Evolutionary conservation across 1,140 invertebrate species (phyloP).

Genomic region (Apis florea): DNA sequence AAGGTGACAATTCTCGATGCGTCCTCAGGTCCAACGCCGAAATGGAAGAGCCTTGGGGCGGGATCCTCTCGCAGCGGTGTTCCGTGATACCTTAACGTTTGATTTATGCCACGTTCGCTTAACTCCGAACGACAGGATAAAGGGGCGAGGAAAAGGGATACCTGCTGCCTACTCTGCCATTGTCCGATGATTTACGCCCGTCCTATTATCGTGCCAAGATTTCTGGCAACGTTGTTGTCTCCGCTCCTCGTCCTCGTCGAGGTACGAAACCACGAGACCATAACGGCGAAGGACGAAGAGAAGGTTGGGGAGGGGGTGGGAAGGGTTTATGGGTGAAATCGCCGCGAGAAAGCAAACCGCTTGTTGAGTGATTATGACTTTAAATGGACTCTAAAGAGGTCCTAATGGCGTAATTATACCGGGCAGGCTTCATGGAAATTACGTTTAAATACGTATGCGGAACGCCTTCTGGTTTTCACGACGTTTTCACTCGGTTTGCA

Average conservation of each 20-base stretch:
- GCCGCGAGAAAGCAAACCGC: conserved; percentile 43
- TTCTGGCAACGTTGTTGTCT: conserved; percentile 58
- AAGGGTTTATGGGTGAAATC: conserved; percentile 34
- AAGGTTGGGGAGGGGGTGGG: not conserved
- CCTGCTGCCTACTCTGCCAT: conserved; percentile 59
- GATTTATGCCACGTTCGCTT: conserved; percentile 56
- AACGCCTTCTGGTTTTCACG: conserved; percentile 48
- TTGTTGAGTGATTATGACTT: conserved; percentile 65
- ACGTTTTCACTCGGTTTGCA: conserved; percentile 26
- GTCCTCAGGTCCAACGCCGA: not conserved
- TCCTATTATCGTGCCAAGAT: conserved; percentile 65
- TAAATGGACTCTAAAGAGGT: conserved; percentile 63
- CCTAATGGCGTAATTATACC: conserved; percentile 62
- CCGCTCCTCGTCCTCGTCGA: conserved; percentile 27
- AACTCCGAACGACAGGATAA: conserved; percentile 52
- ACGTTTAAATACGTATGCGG: conserved; percentile 55
- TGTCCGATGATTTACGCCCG: conserved; percentile 68
- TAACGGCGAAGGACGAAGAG: not conserved
- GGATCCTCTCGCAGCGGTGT: conserved; percentile 35
- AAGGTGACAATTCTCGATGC: conserved; percentile 19
- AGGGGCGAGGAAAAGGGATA: conserved; percentile 43
- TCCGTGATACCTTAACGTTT: conserved; percentile 51
- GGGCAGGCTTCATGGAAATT: conserved; percentile 61
- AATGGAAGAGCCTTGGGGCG: conserved; percentile 36
- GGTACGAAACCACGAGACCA: not conserved